phyloP scores from a whole-genome alignment of 1,140 invertebrate species.

The Bombus terrestris region DNA sequence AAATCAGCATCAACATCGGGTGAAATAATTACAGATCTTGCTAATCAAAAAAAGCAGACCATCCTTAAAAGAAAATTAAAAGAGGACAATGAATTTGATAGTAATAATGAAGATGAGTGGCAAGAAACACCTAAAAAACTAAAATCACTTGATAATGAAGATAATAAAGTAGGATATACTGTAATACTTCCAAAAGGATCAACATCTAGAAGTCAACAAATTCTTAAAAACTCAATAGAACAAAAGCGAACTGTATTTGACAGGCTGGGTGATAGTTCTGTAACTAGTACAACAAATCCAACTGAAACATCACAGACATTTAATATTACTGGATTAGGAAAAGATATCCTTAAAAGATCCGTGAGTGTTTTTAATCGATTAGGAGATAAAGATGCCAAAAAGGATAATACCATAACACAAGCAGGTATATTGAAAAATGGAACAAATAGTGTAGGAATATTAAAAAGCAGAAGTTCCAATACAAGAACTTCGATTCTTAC shows the following conservation, averaged over 20 bases:
- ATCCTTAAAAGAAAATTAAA: slow-evolving; percentile 67
- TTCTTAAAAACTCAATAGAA: slow-evolving; percentile 76
- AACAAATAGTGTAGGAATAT: slow-evolving; percentile 65
- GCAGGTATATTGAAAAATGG: slow-evolving; percentile 74
- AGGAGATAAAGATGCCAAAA: slow-evolving; percentile 78
- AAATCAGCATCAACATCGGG: slow-evolving; percentile 62
- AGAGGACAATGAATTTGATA: slow-evolving; percentile 51
- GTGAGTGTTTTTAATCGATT: slow-evolving; percentile 79
- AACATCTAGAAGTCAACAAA: slow-evolving; percentile 76
- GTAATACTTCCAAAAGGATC: slow-evolving; percentile 80
- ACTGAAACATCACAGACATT: slow-evolving; percentile 75
- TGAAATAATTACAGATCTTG: slow-evolving; percentile 57
- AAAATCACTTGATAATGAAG: slow-evolving; percentile 74
- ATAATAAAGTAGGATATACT: slow-evolving; percentile 80
- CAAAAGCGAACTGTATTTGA: slow-evolving; percentile 81
- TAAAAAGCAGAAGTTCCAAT: slow-evolving; percentile 68
- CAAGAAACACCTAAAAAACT: slow-evolving; percentile 61
- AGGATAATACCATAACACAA: slow-evolving; percentile 56
- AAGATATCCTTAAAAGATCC: slow-evolving; percentile 75
- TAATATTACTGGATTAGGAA: slow-evolving; percentile 78
- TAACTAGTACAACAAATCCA: slow-evolving; percentile 79
- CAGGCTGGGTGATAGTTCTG: slow-evolving; percentile 80
- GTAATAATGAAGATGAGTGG: slow-evolving; percentile 64
- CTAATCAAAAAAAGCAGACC: slow-evolving; percentile 54
- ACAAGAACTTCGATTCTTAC: slow-evolving; percentile 62